Evolutionary conservation across 2,888 invertebrate species (phyloP).

Genomic region (Reticulitermes lucifugus): DNA sequence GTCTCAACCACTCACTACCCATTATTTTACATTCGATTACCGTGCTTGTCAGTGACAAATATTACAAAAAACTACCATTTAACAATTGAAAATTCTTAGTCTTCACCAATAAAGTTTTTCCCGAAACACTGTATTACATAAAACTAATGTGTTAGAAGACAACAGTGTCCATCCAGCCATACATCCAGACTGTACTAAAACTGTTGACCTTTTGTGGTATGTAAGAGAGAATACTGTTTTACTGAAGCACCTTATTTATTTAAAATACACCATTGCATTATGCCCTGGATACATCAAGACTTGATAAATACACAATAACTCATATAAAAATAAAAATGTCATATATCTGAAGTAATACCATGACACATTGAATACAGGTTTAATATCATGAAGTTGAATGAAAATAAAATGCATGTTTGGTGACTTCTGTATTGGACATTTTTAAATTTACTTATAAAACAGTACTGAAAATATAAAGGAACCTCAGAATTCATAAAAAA

Average conservation of each 20-base stretch:
- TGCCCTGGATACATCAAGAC: constrained; percentile 49
- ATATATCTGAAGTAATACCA: constrained; percentile 34
- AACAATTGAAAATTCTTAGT: too few species aligned
- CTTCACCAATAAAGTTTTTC: too few species aligned
- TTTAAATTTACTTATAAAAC: constrained; percentile 1
- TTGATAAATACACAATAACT: constrained; percentile 47
- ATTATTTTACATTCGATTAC: too few species aligned
- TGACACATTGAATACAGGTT: constrained; percentile 33
- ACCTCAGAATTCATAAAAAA: constrained; percentile 25
- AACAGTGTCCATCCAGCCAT: too few species aligned
- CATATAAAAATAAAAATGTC: constrained; percentile 51
- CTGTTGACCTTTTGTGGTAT: too few species aligned
- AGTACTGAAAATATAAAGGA: constrained; percentile 25
- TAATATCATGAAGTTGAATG: constrained; percentile 23
- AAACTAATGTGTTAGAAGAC: too few species aligned
- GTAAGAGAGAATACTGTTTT: neutral
- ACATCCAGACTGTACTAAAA: too few species aligned
- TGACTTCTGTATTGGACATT: constrained; percentile 5
- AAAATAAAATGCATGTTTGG: constrained; percentile 30
- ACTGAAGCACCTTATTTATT: constrained; percentile 47
- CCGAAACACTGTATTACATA: too few species aligned
- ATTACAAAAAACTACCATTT: too few species aligned
- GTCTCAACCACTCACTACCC: too few species aligned
- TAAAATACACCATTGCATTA: constrained; percentile 50
- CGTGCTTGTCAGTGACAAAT: too few species aligned